Percentiles rank a stretch among this genome's conserved stretches.
Evolutionary conservation across 2,888 invertebrate genomes (phyloP).

Genomic region (Schizotus pectinicornis): DNA sequence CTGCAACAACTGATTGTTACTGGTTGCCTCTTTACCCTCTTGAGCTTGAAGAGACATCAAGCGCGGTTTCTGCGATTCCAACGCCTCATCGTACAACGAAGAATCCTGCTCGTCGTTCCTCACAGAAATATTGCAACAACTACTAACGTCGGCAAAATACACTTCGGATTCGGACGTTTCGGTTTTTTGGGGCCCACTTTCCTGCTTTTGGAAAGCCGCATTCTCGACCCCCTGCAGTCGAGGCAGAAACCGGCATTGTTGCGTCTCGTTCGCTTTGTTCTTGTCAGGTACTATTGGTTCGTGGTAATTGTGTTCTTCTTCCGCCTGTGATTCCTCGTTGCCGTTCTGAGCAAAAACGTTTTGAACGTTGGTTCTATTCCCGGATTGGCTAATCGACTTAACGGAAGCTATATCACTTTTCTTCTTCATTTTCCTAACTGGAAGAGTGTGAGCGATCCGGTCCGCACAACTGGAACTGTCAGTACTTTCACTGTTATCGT

Average conservation of each 20-base stretch:
- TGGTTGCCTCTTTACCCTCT: conserved; percentile 47
- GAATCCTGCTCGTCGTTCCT: conserved; percentile 64
- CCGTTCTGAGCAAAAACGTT: conserved; percentile 51
- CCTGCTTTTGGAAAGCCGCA: conserved; percentile 76
- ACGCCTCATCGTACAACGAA: conserved; percentile 64
- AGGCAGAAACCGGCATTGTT: conserved; percentile 54
- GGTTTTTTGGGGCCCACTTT: conserved; percentile 61
- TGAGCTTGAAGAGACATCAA: conserved; percentile 58
- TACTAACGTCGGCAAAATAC: conserved; percentile 86
- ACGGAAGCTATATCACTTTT: conserved; percentile 59
- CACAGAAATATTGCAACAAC: conserved; percentile 79
- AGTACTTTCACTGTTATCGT: conserved; percentile 59
- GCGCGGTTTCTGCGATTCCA: conserved; percentile 55
- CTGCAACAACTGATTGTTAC: conserved; percentile 32
- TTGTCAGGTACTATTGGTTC: conserved; percentile 48
- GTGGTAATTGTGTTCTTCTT: conserved; percentile 56
- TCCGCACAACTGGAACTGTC: conserved; percentile 59
- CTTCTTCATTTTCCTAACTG: conserved; percentile 64
- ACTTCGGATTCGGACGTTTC: conserved; percentile 81
- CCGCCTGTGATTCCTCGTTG: conserved; percentile 45
- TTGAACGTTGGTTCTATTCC: conserved; percentile 58
- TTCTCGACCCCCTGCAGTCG: conserved; percentile 78
- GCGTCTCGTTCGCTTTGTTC: conserved; percentile 42
- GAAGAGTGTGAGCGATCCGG: conserved; percentile 63
- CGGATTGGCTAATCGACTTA: conserved; percentile 53